A percentile compares a stretch with the other conserved stretches of the same genome.
These are phyloP conservation scores for Plebejus melissa DNA, from an alignment of 2,888 invertebrate species.

Conservation along the genomic window DNA sequence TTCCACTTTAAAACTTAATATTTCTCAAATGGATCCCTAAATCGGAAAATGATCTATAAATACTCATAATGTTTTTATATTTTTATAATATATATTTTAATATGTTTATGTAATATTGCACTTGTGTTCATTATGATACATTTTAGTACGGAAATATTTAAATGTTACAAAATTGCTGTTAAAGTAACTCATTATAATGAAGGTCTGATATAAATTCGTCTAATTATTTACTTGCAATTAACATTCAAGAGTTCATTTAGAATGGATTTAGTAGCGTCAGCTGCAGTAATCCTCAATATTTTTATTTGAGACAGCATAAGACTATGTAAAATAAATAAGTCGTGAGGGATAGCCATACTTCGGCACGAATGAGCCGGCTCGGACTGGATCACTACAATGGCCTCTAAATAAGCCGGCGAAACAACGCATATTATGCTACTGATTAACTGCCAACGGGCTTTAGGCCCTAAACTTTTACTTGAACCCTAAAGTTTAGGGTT, in stretches of 20 bases:
- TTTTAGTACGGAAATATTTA: background rate
- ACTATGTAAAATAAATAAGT: background rate
- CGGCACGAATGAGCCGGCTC: background rate
- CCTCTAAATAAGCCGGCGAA: background rate
- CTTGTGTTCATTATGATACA: background rate
- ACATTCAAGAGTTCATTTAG: background rate
- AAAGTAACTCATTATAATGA: constrained; percentile 7
- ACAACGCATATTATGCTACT: no score
- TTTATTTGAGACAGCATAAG: background rate
- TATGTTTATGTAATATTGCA: background rate
- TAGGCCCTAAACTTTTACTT: no score
- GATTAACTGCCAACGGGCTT: no score
- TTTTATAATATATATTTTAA: no score
- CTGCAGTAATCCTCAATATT: background rate
- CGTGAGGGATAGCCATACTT: background rate
- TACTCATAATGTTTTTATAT: no score
- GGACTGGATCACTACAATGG: background rate
- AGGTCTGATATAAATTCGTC: constrained; percentile 2
- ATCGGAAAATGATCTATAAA: no score
- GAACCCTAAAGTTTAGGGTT: no score
- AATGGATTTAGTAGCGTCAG: background rate
- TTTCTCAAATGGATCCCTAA: no score
- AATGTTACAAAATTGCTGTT: background rate
- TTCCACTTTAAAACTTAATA: no score
- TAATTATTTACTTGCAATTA: background rate